Evolutionary conservation across 53 echinoderm and acorn worm genomes (phyloP), one percentile per base, ranked within the genome.

Genomic region (Echinarachnius parma): DNA sequence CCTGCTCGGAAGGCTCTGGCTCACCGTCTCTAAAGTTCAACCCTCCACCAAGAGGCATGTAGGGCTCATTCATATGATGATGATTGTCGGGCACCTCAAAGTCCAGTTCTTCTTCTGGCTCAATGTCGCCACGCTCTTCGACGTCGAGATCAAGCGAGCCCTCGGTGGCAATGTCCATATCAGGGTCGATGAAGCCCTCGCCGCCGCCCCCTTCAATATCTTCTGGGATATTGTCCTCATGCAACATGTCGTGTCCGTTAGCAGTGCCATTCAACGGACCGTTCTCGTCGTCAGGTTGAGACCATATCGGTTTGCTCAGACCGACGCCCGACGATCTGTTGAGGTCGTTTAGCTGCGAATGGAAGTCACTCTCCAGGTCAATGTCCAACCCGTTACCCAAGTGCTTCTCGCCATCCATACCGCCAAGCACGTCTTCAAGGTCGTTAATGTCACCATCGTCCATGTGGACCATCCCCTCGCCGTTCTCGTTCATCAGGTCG

Each of bases 271-370:
- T 16, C 8, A 39, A 9, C 42, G 42, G 42, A 9, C 62, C 39
- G 15, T 62, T 25, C 19, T 48, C 66, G 18, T 61, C 61, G 8
- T 37, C 23, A 0, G 70, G 70, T 14, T 32, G 14, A 16, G 70
- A 25, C 52, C 70, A 69, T 9, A 53, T 34, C 16, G 52, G 21
- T 33, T 69, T 53, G 26, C 70, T 53, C 21, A 53, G 1, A 4
- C 32, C 32, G 13, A 53, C 70, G 16, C 27, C 47, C n/a, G 66
- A 47, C 9, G 70, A 53, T 20, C 70, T 18, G 10, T 69, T 69
- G 33, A 69, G 53, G 34, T 69, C 70, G 34, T 69, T 69, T 10
- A 69, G 70, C 53, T 69, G 70, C 11, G 53, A 21, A 8, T 69
- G 53, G 36, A 69, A 69, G 20, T 50, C 70, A 1, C 53, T 53